A percentile compares a stretch with the other conserved stretches of the same genome.
phyloP scores from a whole-genome alignment of 2,797 vertebrate species.

The Tokudaia muenninki region DNA sequence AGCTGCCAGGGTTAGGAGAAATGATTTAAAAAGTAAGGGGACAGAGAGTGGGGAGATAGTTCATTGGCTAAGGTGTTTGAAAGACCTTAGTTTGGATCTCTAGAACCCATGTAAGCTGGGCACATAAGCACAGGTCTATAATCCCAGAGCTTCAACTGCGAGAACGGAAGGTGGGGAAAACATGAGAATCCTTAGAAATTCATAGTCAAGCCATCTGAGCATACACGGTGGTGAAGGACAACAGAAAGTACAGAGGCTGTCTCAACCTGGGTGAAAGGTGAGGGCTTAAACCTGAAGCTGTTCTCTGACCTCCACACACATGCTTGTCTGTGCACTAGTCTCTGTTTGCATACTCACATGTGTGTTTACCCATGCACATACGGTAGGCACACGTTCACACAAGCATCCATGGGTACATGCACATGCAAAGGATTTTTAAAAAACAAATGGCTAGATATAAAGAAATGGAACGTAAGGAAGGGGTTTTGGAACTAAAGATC shows the following conservation, averaged over 20 bases:
- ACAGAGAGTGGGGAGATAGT: no score
- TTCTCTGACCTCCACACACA: background rate
- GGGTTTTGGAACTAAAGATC: background rate
- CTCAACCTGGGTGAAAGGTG: background rate
- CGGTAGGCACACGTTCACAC: background rate
- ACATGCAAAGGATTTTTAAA: background rate
- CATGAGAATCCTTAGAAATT: background rate
- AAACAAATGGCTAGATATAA: background rate
- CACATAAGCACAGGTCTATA: background rate
- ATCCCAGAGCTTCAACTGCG: background rate
- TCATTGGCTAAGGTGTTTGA: background rate
- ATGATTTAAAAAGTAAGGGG: background rate
- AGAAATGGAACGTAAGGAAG: background rate
- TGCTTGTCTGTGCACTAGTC: background rate
- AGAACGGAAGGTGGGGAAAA: no score
- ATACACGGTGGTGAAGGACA: no score
- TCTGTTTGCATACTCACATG: background rate
- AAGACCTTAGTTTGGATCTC: background rate
- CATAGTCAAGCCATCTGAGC: background rate
- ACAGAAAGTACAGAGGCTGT: background rate
- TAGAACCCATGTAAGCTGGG: background rate
- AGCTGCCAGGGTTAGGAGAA: background rate
- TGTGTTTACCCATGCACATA: background rate
- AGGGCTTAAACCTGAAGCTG: background rate
- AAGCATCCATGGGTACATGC: background rate